A percentile compares a stretch with the other conserved stretches of the same genome.
These are phyloP conservation scores for Plecturocebus donacophilus DNA, from an alignment of 2,113 vertebrate species.

Conservation along the genomic window DNA sequence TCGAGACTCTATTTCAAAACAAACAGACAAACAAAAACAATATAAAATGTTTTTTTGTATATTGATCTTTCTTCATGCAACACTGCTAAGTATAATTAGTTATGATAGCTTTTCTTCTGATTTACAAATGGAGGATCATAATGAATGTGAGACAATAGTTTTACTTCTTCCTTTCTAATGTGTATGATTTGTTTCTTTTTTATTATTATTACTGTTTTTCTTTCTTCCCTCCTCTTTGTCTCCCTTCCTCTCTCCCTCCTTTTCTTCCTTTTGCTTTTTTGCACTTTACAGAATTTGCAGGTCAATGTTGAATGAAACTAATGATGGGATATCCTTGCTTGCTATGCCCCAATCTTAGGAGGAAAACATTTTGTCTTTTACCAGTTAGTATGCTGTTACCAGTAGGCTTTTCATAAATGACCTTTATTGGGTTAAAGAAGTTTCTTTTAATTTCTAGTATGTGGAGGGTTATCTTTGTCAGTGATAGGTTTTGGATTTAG, in stretches of 20 bases:
- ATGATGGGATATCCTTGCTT: not conserved
- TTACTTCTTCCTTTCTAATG: not conserved
- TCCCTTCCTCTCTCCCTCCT: not conserved
- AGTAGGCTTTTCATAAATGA: not conserved
- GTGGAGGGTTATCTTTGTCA: not conserved
- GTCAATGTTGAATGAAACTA: not conserved
- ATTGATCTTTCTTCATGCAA: not conserved
- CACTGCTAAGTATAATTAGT: not conserved
- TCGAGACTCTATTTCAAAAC: no score
- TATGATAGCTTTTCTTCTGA: not conserved
- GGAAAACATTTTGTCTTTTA: not conserved
- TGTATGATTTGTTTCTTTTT: not conserved
- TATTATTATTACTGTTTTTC: not conserved
- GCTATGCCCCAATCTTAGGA: not conserved
- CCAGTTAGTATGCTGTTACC: not conserved
- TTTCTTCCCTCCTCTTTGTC: not conserved
- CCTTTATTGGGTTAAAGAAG: not conserved
- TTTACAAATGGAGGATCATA: not conserved
- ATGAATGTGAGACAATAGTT: not conserved
- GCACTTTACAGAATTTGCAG: not conserved
- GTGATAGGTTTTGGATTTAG: not conserved
- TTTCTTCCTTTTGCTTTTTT: not conserved
- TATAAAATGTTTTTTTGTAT: not conserved
- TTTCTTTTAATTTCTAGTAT: not conserved
- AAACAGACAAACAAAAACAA: no score